phyloP scores from a whole-genome alignment of 23 tunicate species.

The Ciona savignyi region DNA sequence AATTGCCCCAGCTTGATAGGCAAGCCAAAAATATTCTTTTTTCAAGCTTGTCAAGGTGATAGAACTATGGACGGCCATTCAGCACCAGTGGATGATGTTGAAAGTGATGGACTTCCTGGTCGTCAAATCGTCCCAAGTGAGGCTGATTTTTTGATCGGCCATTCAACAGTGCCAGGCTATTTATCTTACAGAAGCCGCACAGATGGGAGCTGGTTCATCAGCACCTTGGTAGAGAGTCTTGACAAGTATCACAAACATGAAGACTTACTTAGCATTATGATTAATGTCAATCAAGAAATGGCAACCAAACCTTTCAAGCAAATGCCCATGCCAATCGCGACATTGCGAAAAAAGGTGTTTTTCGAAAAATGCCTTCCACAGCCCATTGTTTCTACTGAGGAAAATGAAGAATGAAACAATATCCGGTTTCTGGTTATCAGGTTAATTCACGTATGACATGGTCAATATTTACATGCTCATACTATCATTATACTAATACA shows the following conservation, averaged over 20 bases:
- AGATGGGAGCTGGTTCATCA: slow-evolving; percentile 36
- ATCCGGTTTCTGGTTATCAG: too few species aligned
- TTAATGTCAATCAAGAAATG: slow-evolving; percentile 49
- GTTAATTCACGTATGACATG: too few species aligned
- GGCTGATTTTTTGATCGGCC: slow-evolving; percentile 49
- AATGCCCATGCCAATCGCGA: slow-evolving; percentile 73
- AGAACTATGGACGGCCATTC: slow-evolving; percentile 30
- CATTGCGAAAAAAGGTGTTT: slow-evolving; percentile 51
- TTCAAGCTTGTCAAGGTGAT: slow-evolving; percentile 84
- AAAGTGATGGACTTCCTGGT: slow-evolving; percentile 12
- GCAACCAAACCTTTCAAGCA: slow-evolving; percentile 25
- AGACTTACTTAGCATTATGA: slow-evolving; percentile 47
- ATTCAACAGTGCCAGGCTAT: slow-evolving; percentile 72
- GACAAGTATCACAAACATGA: slow-evolving; percentile 24
- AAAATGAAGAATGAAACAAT: too few species aligned
- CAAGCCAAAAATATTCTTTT: slow-evolving; percentile 72
- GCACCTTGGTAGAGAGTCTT: slow-evolving; percentile 7
- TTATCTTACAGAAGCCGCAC: slow-evolving; percentile 30
- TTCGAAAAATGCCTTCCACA: slow-evolving; percentile 15
- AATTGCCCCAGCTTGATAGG: slow-evolving; percentile 29
- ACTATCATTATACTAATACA: too few species aligned
- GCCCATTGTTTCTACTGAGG: too few species aligned
- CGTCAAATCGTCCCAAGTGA: slow-evolving; percentile 7
- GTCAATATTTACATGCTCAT: too few species aligned
- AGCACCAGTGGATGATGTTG: slow-evolving; percentile 37